Evolutionary conservation across 2,113 vertebrate genomes (phyloP).

Genomic region (Ondatra zibethicus): DNA sequence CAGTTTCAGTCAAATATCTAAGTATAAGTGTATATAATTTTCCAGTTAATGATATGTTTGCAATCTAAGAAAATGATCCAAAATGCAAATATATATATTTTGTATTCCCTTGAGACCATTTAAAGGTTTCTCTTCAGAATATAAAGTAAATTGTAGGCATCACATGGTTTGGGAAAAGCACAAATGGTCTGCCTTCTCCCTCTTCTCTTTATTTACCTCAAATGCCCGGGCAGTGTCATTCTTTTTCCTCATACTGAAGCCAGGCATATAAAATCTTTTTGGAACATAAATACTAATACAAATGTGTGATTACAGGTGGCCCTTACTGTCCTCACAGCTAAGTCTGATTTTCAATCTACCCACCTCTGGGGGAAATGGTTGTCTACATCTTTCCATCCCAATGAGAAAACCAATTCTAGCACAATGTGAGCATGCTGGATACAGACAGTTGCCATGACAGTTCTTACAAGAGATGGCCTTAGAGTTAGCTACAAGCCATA

Average conservation of each 20-base stretch:
- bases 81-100: slow-evolving; percentile 21
- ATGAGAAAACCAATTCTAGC: not conserved
- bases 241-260: not conserved
- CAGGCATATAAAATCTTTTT: not conserved
- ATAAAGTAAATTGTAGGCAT: not conserved
- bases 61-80: slow-evolving; percentile 38
- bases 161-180: not conserved
- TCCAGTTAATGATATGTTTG: slow-evolving; percentile 40
- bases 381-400: not conserved
- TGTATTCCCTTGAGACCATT: not conserved
- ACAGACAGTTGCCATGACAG: not conserved
- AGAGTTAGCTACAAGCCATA: not conserved
- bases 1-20: not conserved
- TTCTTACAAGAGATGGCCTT: not conserved
- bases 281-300: not conserved
- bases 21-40: not conserved
- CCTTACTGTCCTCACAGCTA: not conserved
- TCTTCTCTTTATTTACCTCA: not conserved
- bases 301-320: not conserved
- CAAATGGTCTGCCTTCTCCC: not conserved
- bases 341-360: not conserved
- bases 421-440: not conserved
- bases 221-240: not conserved
- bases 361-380: not conserved
- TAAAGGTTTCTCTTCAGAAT: not conserved